Base-by-base conservation (phyloP, 2,113 vertebrate species). In the Oryzias curvinotus region DNA sequence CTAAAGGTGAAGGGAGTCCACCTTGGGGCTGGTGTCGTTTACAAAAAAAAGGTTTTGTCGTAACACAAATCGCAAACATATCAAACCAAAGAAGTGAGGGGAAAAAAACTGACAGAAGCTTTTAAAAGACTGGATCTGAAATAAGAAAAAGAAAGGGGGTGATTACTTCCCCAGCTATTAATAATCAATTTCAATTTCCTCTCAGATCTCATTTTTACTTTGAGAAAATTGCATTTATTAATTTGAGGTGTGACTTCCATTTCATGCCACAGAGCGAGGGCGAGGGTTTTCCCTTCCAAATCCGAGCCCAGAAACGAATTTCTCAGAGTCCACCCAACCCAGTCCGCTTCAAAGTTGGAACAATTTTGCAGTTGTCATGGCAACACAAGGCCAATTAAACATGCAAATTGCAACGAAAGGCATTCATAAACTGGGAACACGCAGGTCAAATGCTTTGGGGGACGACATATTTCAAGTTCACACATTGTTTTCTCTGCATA, bases 161-260 rank as follows among this genome's bases (percentile, higher is more conserved):
- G 30, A 26, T 51, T 6, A 42, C 45, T 44, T 36, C 36, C 12
- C 17, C 7, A 19, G 23, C 25, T 60, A 76, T 78, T 71, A 70
- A 76, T 65, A 65, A 75, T 78, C 68, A 62, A 75, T 78, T 65
- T 69, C 47, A 66, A 74, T 77, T 73, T 83, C 73, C 69, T 76
- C 61, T 66, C 42, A 52, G 54, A 57, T 53, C 26, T 47, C 44
- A 61, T 71, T 63, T 57, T 25, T 61, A 72, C 59, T 52, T 62
- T 65, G 28, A 5, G 19, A 63, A 30, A 60, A 73, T 62, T 47
- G 57, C 61, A 56, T 14, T 43, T 30, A 57, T 52, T 58, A n/a
- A 43, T 59, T 50, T 52, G 12, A 28, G 44, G 25, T 36, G 28
- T 28, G 30, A 36, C 23, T 43, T 16, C 41, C 18, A 49, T 51